Base-by-base conservation (phyloP, 2,888 invertebrate genomes). In the Aphodius sticticus region DNA sequence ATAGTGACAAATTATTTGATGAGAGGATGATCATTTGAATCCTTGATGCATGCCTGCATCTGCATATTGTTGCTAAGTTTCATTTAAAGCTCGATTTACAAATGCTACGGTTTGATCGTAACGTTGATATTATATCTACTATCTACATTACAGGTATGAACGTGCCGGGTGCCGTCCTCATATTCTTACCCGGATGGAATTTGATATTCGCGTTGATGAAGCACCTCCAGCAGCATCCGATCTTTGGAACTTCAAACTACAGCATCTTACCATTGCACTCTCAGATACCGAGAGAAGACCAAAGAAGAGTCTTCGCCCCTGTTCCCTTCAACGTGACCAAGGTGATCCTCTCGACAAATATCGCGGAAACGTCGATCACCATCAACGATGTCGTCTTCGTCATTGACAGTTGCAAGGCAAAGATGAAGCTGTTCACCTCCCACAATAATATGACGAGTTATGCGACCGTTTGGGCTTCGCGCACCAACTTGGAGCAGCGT, bases 391-490 rank as follows among this genome's bases (percentile, higher is more conserved):
- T 99, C 2, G 98, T 99, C 0, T 99, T 95, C 89, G 99, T 99
- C 0, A 96, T 99, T 81, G 99, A 99, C 88, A 96, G 96, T 71
- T 98, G 99, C 91, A 98, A 99, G 89, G 96, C 97, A 0, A 98
- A 99, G 88, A 97, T 99, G 94, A 99, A 99, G 88, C 91, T 99
- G 87, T 99, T 99, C 87, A 99, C 99, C 0, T 97, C 98, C 0
- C 98, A 99, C 89, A 99, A 99, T 89, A 99, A 99, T 89, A 96
- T 99, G 95, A 99, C 99, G 0, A 98, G 98, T 86, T 99, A 99
- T 87, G 98, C 98, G 0, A 99, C 99, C 0, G 98, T 96, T 0
- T 97, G 97, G 97, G 98, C 98, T 0, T 97, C 97, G 81, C 94
- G 93, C 88, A 97, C 98, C 0, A 99, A 99, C 90, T 89, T 99